Percentiles rank a stretch among this genome's conserved stretches.
Conservation (phyloP, 2,888 invertebrate species). For the Microplitis deprimator region DNA sequence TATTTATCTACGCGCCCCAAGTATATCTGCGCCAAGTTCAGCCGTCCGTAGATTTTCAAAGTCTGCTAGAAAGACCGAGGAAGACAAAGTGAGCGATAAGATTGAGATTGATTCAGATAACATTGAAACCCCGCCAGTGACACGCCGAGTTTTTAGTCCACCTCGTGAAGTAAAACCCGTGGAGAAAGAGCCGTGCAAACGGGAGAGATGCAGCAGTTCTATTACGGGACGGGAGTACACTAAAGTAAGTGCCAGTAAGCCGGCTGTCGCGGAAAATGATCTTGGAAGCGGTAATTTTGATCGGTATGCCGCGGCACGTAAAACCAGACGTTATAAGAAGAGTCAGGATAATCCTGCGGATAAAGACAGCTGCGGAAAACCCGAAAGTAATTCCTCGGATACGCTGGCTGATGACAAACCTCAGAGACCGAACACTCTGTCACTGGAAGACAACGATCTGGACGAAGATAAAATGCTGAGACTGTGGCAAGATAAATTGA, state of each 20-base stretch:
- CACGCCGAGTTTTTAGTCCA: conserved; percentile 79
- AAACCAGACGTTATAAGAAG: conserved; percentile 85
- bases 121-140: conserved; percentile 90
- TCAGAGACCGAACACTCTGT: conserved; percentile 61
- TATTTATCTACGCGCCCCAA: conserved; percentile 65
- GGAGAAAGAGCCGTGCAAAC: conserved; percentile 65
- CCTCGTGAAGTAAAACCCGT: conserved; percentile 75
- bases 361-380: conserved; percentile 45
- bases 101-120: conserved; percentile 92
- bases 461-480: conserved; percentile 73
- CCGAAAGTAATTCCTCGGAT: conserved; percentile 41
- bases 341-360: conserved; percentile 65
- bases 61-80: conserved; percentile 54
- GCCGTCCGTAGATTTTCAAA: conserved; percentile 59
- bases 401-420: conserved; percentile 45
- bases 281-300: conserved; percentile 79
- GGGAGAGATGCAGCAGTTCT: conserved; percentile 64
- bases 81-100: conserved; percentile 74
- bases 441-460: conserved; percentile 63
- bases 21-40: conserved; percentile 49
- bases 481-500: conserved; percentile 81
- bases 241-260: conserved; percentile 52
- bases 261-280: conserved; percentile 53
- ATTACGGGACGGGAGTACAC: conserved; percentile 57
- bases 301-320: conserved; percentile 84